Conservation (phyloP, 1,140 invertebrate genomes). For the Papilio xuthus region DNA sequence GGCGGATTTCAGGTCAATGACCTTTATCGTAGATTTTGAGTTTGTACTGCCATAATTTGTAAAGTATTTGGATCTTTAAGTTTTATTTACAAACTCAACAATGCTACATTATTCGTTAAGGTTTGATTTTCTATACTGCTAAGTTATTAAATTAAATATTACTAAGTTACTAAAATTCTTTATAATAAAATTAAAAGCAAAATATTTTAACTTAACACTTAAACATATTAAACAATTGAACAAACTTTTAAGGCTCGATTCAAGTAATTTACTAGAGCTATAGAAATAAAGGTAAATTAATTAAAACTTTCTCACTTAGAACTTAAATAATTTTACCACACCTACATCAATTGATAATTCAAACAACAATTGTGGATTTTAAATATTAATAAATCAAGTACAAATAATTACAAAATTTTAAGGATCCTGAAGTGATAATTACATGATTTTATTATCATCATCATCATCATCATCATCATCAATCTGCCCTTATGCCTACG, state of each 20-base stretch:
- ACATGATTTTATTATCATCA: no score
- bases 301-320: background rate
- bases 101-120: background rate
- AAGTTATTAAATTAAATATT: background rate
- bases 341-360: background rate
- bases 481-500: no score
- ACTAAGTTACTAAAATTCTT: background rate
- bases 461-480: no score
- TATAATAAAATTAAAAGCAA: background rate
- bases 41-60: background rate
- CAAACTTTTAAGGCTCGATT: background rate
- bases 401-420: no score
- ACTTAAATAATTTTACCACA: background rate
- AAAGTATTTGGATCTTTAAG: background rate
- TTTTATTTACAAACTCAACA: background rate
- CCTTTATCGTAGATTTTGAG: background rate
- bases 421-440: no score
- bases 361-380: no score
- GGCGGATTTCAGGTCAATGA: constrained; percentile 1
- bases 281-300: background rate
- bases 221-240: background rate
- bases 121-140: no score
- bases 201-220: background rate
- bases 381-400: no score
- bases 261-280: background rate